Percentiles rank a stretch among this genome's conserved stretches.
phyloP scores from a whole-genome alignment of 2,888 invertebrate genomes.

The Formica aserva region DNA sequence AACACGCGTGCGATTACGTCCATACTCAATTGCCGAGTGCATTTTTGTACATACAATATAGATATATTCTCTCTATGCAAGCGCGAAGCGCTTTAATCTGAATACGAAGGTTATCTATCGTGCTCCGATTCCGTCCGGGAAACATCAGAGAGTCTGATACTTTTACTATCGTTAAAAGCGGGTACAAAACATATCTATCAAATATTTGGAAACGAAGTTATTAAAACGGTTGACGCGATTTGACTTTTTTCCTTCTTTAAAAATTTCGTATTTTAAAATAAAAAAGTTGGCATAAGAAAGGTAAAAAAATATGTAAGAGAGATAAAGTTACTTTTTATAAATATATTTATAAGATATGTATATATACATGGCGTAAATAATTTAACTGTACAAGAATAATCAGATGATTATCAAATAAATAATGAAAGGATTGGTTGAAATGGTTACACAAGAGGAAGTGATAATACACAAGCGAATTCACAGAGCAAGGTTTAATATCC shows the following conservation, averaged over 20 bases:
- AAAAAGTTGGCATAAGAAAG: neutral
- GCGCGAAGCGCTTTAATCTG: slow-evolving; percentile 40
- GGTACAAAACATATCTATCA: slow-evolving; percentile 1
- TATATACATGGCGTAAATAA: neutral
- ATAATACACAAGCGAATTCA: slow-evolving; percentile 45
- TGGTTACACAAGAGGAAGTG: slow-evolving; percentile 40
- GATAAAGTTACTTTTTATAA: neutral
- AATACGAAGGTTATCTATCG: slow-evolving; percentile 52
- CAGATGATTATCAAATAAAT: slow-evolving; percentile 27
- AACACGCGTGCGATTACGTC: neutral
- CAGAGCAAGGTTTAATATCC: slow-evolving; percentile 45
- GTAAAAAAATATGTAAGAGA: neutral
- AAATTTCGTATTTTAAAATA: neutral
- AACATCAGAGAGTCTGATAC: slow-evolving; percentile 27
- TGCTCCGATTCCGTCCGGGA: slow-evolving; percentile 39
- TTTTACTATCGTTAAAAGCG: slow-evolving; percentile 17
- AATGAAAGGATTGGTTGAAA: slow-evolving; percentile 50
- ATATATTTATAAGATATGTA: neutral
- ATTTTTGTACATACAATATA: slow-evolving; percentile 7
- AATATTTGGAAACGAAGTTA: slow-evolving; percentile 1
- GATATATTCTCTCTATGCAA: slow-evolving; percentile 8
- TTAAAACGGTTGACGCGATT: neutral
- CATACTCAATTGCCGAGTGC: slow-evolving; percentile 1
- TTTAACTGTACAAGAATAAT: slow-evolving; percentile 29
- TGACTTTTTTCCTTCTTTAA: neutral